Evolutionary conservation across 2,797 vertebrate species (phyloP).

Genomic region (Melanotaenia pygmaea): DNA sequence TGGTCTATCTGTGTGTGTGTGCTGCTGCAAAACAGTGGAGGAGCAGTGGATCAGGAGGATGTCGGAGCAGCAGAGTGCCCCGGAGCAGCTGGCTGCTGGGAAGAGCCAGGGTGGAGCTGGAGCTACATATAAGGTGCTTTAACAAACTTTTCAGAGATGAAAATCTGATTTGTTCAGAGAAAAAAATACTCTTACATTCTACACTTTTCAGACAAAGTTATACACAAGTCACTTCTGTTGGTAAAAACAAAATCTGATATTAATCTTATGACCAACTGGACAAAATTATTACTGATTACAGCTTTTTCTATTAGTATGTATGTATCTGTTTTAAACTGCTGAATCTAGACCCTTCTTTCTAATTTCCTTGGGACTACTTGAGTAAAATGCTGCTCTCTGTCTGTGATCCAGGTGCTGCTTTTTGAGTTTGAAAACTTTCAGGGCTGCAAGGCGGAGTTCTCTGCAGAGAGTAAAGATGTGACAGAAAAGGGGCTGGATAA

Average conservation of each 20-base stretch:
- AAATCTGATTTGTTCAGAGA: background rate
- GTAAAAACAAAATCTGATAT: background rate
- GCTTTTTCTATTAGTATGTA: background rate
- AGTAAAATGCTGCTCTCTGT: background rate
- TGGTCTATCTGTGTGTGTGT: conserved; percentile 48
- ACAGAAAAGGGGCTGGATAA: conserved; percentile 87
- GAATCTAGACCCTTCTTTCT: background rate
- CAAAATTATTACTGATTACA: background rate
- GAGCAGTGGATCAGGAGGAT: conserved; percentile 80
- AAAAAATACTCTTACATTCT: background rate
- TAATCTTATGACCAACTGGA: background rate
- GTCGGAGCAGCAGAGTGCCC: conserved; percentile 87
- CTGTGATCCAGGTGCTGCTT: conserved; percentile 80
- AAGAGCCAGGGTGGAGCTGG: conserved; percentile 87
- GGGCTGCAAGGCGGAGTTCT: conserved; percentile 86
- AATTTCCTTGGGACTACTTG: background rate
- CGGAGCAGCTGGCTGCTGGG: conserved; percentile 88
- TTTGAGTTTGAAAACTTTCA: conserved; percentile 93
- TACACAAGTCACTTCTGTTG: background rate
- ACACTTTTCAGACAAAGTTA: background rate
- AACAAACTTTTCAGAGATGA: background rate
- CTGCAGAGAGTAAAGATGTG: conserved; percentile 88
- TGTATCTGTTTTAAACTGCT: background rate
- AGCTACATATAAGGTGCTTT: conserved; percentile 86
- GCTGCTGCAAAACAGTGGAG: conserved; percentile 58